phyloP scores from a whole-genome alignment of 1,140 invertebrate species.

The Conopomorpha cramerella region DNA sequence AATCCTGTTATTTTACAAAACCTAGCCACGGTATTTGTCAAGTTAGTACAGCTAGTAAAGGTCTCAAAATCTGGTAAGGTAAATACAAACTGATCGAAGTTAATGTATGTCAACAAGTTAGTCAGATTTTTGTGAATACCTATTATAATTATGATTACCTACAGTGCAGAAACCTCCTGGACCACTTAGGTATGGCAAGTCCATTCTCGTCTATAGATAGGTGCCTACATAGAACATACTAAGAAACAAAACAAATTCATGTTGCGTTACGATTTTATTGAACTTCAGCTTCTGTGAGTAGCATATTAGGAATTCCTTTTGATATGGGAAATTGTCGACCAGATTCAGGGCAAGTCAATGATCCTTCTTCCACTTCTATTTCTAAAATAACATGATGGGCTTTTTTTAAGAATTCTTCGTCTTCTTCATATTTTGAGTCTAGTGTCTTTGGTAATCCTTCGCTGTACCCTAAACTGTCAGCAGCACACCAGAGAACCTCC shows the following conservation, averaged over 20 bases:
- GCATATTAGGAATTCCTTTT: slow-evolving; percentile 98
- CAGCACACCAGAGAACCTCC: slow-evolving; percentile 77
- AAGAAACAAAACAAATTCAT: slow-evolving; percentile 2
- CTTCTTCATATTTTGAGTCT: slow-evolving; percentile 75
- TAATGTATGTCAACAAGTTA: no score
- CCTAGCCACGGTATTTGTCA: no score
- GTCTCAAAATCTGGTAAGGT: no score
- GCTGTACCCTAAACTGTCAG: slow-evolving; percentile 77
- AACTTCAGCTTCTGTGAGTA: slow-evolving; percentile 96
- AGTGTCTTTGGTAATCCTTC: slow-evolving; percentile 79
- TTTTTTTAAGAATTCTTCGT: slow-evolving; percentile 89
- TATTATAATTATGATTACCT: no score
- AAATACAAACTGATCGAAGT: no score
- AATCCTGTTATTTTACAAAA: no score
- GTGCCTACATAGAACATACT: slow-evolving; percentile 2
- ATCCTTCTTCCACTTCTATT: slow-evolving; percentile 92
- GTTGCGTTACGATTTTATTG: slow-evolving; percentile 47
- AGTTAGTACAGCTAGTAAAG: no score
- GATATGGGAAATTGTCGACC: slow-evolving; percentile 92
- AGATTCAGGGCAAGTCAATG: slow-evolving; percentile 94
- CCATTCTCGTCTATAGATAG: no score
- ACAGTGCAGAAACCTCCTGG: no score
- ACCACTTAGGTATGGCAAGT: no score
- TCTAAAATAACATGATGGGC: slow-evolving; percentile 91
- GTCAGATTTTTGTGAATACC: no score